phyloP scores from a whole-genome alignment of 2,113 vertebrate species.

The Reinhardtius hippoglossoides region DNA sequence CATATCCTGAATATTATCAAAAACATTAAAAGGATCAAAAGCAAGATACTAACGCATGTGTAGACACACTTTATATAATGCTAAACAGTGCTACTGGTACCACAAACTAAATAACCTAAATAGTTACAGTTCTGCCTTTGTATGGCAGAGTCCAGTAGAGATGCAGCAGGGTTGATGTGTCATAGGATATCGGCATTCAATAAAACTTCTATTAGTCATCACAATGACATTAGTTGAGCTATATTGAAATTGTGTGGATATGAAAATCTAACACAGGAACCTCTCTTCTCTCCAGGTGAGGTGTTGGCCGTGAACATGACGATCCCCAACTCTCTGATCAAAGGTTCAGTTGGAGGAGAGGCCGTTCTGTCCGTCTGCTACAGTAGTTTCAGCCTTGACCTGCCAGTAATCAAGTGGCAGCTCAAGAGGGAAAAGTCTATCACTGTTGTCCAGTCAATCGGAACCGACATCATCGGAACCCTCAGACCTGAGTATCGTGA shows the following conservation, averaged over 20 bases:
- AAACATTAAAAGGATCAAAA: no score
- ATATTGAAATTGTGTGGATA: background rate
- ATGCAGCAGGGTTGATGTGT: background rate
- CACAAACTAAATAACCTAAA: background rate
- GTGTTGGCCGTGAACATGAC: conserved; percentile 92
- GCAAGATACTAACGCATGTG: no score
- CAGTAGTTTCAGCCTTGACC: conserved; percentile 89
- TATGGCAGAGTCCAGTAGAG: no score
- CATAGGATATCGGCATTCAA: background rate
- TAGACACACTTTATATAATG: no score
- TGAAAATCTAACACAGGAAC: background rate
- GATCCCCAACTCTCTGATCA: conserved; percentile 85
- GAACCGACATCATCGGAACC: conserved; percentile 94
- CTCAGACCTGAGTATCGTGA: conserved; percentile 91
- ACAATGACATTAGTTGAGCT: background rate
- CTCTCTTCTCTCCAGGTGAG: conserved; percentile 76
- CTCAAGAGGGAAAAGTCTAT: conserved; percentile 90
- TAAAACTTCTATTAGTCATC: background rate
- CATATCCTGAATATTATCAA: no score
- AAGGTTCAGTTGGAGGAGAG: conserved; percentile 86
- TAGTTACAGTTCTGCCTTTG: background rate
- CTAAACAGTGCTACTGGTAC: background rate
- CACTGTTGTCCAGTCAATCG: conserved; percentile 94
- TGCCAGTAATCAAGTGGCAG: conserved; percentile 96
- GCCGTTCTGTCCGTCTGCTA: conserved; percentile 93